Conservation (phyloP, 2,888 invertebrate species). For the Allacma fusca region DNA sequence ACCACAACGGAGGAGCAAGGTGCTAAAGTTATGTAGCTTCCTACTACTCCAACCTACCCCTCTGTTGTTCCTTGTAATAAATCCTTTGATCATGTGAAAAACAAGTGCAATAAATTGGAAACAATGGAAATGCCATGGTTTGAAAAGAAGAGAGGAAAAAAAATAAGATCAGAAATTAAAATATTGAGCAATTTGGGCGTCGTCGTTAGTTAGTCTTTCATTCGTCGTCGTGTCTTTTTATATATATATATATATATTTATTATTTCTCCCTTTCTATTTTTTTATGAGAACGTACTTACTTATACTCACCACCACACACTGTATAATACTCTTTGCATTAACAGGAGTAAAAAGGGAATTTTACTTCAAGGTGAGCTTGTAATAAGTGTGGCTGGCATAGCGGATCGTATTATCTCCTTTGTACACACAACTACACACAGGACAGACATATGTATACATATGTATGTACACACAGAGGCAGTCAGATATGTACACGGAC, state of each 20-base stretch:
- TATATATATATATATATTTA: slow-evolving; percentile 6
- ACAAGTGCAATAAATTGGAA: slow-evolving; percentile 29
- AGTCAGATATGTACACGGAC: too few relatives aligned
- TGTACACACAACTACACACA: too few relatives aligned
- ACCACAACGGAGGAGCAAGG: too few relatives aligned
- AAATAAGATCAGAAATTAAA: slow-evolving; percentile 35
- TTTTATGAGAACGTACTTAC: slow-evolving; percentile 19
- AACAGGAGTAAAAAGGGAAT: slow-evolving; percentile 23
- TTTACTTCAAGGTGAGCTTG: slow-evolving; percentile 42
- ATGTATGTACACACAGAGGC: neutral
- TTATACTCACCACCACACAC: neutral
- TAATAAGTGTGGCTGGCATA: slow-evolving; percentile 25
- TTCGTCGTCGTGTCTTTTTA: neutral
- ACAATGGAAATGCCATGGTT: slow-evolving; percentile 20
- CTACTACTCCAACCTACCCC: too few relatives aligned
- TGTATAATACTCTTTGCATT: neutral
- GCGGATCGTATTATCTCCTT: neutral
- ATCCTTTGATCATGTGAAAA: slow-evolving; percentile 23
- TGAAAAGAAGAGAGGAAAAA: slow-evolving; percentile 5
- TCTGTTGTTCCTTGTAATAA: neutral
- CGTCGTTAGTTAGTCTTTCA: slow-evolving; percentile 32
- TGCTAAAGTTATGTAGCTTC: too few relatives aligned
- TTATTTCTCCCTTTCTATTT: slow-evolving; percentile 37
- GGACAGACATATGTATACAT: neutral
- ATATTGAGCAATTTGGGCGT: slow-evolving; percentile 37